Conservation (phyloP, 1,140 invertebrate species). For the Euborellia annulipes region DNA sequence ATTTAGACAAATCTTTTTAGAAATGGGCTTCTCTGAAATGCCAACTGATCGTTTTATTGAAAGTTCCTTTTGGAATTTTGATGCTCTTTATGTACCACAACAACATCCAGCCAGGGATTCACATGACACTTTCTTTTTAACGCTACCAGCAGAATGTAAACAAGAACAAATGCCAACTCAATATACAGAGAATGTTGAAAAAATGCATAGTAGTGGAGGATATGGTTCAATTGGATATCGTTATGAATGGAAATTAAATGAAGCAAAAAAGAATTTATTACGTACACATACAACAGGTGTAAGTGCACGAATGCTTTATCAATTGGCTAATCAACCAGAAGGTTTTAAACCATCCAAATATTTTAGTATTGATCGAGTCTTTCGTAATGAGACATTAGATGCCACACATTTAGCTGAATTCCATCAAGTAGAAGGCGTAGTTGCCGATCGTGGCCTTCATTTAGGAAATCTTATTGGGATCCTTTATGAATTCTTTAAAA, state of each 20-base stretch:
- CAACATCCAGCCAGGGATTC: slow-evolving; percentile 98
- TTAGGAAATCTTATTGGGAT: slow-evolving; percentile 82
- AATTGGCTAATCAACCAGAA: slow-evolving; percentile 58
- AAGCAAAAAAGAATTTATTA: slow-evolving; percentile 91
- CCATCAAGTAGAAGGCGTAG: slow-evolving; percentile 96
- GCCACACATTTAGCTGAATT: slow-evolving; percentile 99
- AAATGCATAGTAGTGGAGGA: slow-evolving; percentile 81
- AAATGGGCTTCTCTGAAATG: slow-evolving; percentile 98
- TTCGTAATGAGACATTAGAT: slow-evolving; percentile 96
- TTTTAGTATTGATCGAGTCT: slow-evolving; percentile 97
- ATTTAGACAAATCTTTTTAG: slow-evolving; percentile 93
- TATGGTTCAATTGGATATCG: slow-evolving; percentile 81
- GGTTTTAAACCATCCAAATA: slow-evolving; percentile 84
- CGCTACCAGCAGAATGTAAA: too few relatives aligned
- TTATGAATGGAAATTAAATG: slow-evolving; percentile 89
- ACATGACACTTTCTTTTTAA: slow-evolving; percentile 98
- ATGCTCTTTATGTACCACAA: slow-evolving; percentile 95
- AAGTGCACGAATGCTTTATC: slow-evolving; percentile 88
- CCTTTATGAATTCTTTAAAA: slow-evolving; percentile 84
- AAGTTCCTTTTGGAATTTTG: slow-evolving; percentile 99
- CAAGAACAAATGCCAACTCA: too few relatives aligned
- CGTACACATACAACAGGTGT: slow-evolving; percentile 97
- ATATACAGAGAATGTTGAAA: slow-evolving; percentile 79
- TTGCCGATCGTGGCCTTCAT: slow-evolving; percentile 80
- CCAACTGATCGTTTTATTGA: slow-evolving; percentile 96